Evolutionary conservation across 1,140 invertebrate genomes (phyloP).

Genomic region (Ericerus pela): DNA sequence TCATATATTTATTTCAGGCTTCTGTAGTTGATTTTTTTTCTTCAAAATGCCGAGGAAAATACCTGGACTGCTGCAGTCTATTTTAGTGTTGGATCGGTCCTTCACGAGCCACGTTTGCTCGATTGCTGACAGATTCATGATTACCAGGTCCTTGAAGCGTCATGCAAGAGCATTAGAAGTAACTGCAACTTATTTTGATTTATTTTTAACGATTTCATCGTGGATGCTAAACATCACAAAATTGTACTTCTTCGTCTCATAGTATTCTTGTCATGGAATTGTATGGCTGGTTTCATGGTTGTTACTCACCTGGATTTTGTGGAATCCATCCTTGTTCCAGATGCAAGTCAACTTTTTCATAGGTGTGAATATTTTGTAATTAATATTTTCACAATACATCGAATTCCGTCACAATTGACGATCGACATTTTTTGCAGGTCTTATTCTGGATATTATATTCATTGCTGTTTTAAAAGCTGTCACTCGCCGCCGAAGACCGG

Average conservation of each 20-base stretch:
- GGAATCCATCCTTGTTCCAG: slow-evolving; percentile 47
- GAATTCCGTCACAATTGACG: background rate
- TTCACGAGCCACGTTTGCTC: too few species aligned
- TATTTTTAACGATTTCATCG: background rate
- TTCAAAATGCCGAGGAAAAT: too few species aligned
- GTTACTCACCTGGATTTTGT: slow-evolving; percentile 54
- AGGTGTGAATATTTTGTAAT: slow-evolving; percentile 38
- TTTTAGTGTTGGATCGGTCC: too few species aligned
- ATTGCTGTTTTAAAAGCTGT: slow-evolving; percentile 68
- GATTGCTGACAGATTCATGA: background rate
- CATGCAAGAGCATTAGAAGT: background rate
- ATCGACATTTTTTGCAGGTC: slow-evolving; percentile 42
- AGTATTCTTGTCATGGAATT: slow-evolving; percentile 81
- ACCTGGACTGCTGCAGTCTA: too few species aligned
- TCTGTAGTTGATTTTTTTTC: too few species aligned
- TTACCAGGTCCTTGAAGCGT: background rate
- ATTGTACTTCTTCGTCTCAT: slow-evolving; percentile 22
- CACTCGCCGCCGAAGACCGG: slow-evolving; percentile 57
- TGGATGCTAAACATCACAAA: background rate
- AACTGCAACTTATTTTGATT: background rate
- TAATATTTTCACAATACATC: background rate
- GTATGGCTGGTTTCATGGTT: slow-evolving; percentile 62
- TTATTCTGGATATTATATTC: slow-evolving; percentile 72
- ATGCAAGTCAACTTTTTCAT: slow-evolving; percentile 71
- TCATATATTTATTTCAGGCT: too few species aligned